Evolutionary conservation across 2,797 vertebrate species (phyloP).

Genomic region (Pseudomugil tenellus): DNA sequence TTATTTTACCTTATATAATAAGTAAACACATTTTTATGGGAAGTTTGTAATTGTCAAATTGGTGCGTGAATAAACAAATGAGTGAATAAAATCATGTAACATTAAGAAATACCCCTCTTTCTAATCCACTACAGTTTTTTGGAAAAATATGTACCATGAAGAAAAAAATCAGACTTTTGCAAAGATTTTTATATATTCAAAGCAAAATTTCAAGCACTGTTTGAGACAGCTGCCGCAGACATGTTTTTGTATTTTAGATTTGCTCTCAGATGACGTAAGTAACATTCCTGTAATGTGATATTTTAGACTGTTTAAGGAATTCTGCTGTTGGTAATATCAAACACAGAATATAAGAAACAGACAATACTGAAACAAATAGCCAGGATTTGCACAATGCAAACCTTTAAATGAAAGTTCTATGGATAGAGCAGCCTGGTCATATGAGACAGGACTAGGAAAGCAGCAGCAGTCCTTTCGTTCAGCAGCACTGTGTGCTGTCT

Average conservation of each 20-base stretch:
- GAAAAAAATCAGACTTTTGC: no score
- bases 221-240: not conserved
- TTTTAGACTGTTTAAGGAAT: not conserved
- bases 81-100: not conserved
- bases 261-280: conserved; percentile 4
- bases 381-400: conserved; percentile 1
- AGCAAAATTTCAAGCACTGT: not conserved
- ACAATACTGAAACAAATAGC: not conserved
- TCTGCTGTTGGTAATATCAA: conserved; percentile 1
- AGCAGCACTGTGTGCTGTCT: conserved; percentile 55
- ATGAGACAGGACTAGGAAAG: conserved; percentile 11
- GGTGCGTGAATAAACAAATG: not conserved
- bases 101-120: no score
- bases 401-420: not conserved
- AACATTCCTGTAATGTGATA: not conserved
- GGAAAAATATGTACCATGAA: no score
- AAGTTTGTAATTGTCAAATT: no score
- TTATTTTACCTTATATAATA: no score
- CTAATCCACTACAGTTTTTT: no score
- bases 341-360: not conserved
- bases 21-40: no score
- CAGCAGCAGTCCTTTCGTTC: conserved; percentile 17
- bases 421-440: not conserved
- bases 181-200: not conserved
- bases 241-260: not conserved